These are phyloP conservation scores for Cotesia congregata DNA, from an alignment of 2,888 invertebrate species.

Conservation along the genomic window DNA sequence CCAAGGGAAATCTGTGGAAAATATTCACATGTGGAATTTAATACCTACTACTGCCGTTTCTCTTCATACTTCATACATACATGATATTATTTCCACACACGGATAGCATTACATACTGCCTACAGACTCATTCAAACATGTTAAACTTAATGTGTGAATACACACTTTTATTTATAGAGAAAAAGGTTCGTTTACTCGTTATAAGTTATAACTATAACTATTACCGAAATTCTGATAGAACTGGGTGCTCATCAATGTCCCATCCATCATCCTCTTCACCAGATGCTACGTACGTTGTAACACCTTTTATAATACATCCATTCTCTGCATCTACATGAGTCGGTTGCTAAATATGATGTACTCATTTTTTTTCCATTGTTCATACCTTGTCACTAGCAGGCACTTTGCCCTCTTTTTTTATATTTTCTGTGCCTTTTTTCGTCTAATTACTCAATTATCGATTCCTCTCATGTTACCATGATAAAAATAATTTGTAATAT, in stretches of 20 bases:
- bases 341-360: background rate
- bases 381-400: conserved; percentile 35
- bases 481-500: no score
- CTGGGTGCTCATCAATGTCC: conserved; percentile 42
- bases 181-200: background rate
- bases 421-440: background rate
- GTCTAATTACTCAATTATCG: background rate
- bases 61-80: background rate
- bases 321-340: background rate
- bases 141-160: background rate
- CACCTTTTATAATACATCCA: conserved; percentile 26
- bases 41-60: background rate
- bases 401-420: conserved; percentile 2
- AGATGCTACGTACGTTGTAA: conserved; percentile 44
- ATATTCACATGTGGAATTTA: background rate
- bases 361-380: conserved; percentile 15
- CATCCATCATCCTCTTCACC: conserved; percentile 51
- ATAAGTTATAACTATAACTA: background rate
- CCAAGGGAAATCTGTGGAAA: background rate
- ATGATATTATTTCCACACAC: background rate
- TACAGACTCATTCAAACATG: background rate
- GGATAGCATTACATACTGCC: background rate
- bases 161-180: background rate
- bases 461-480: no score
- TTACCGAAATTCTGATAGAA: conserved; percentile 29